phyloP scores from a whole-genome alignment of 2,113 vertebrate species.

The Silurus glanis region DNA sequence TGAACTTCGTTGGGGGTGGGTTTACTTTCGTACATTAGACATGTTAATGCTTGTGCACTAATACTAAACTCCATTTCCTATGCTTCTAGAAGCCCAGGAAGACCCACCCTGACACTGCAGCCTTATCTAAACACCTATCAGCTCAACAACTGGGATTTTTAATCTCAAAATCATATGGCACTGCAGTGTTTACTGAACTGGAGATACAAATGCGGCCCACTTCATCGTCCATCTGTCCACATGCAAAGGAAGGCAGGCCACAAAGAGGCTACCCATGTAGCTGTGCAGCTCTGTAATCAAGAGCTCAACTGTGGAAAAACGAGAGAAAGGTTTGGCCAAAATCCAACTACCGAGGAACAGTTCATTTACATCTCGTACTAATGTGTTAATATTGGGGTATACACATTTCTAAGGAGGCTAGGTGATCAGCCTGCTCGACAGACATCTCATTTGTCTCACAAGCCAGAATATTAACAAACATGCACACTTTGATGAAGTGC shows the following conservation, averaged over 20 bases:
- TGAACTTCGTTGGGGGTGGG: slow-evolving; percentile 65
- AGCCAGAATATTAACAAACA: slow-evolving; percentile 21
- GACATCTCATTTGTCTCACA: slow-evolving; percentile 5
- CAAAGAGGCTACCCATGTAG: slow-evolving; percentile 11
- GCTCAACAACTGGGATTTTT: slow-evolving; percentile 40
- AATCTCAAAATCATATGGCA: slow-evolving; percentile 51
- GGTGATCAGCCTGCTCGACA: not conserved
- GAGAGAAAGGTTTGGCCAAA: not conserved
- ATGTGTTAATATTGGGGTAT: not conserved
- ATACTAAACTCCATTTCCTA: slow-evolving; percentile 46
- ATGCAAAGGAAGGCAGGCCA: slow-evolving; percentile 58
- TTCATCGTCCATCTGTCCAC: slow-evolving; percentile 30
- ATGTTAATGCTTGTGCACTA: not conserved
- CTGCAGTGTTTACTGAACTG: slow-evolving; percentile 37
- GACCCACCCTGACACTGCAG: slow-evolving; percentile 64
- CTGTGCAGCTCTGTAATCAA: slow-evolving; percentile 31
- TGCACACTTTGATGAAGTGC: slow-evolving; percentile 37
- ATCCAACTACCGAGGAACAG: not conserved
- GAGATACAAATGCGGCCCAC: slow-evolving; percentile 29
- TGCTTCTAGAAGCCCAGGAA: slow-evolving; percentile 62
- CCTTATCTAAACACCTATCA: slow-evolving; percentile 61
- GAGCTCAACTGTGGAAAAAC: not conserved
- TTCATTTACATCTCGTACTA: not conserved
- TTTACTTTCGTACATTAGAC: slow-evolving; percentile 66
- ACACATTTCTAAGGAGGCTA: not conserved